A percentile compares a stretch with the other conserved stretches of the same genome.
Evolutionary conservation across 2,797 vertebrate species (phyloP).

Genomic region (Enteromius afrohamiltoni): DNA sequence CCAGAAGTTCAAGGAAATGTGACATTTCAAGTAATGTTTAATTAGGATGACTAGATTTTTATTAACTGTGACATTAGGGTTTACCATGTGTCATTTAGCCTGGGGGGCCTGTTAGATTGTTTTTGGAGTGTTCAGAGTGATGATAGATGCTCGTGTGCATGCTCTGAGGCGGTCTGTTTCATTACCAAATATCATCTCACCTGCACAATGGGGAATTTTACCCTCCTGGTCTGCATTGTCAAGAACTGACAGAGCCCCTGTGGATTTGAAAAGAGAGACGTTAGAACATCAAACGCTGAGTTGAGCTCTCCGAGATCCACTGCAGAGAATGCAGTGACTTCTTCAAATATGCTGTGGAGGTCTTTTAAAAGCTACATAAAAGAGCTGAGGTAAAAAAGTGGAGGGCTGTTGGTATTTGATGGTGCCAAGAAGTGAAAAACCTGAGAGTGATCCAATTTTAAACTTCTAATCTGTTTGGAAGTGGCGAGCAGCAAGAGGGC

Average conservation of each 20-base stretch:
- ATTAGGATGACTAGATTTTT: conserved; percentile 18
- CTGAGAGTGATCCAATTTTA: conserved; percentile 21
- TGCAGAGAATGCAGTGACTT: conserved; percentile 52
- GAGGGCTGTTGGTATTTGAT: conserved; percentile 18
- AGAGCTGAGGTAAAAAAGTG: conserved; percentile 20
- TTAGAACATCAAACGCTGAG: conserved; percentile 52
- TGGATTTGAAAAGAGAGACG: conserved; percentile 53
- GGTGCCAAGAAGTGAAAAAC: conserved; percentile 16
- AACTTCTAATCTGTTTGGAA: conserved; percentile 43
- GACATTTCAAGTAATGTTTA: background rate
- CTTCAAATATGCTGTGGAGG: conserved; percentile 47
- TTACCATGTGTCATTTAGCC: background rate
- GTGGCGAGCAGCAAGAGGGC: background rate
- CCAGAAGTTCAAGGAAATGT: conserved; percentile 6
- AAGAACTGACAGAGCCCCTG: conserved; percentile 55
- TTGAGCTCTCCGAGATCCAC: conserved; percentile 37
- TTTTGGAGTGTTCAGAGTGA: conserved; percentile 40
- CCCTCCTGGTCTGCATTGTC: conserved; percentile 59
- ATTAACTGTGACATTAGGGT: background rate
- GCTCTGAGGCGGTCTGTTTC: conserved; percentile 28
- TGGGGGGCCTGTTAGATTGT: conserved; percentile 22
- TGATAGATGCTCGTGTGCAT: conserved; percentile 15
- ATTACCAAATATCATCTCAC: conserved; percentile 51
- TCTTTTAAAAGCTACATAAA: conserved; percentile 44
- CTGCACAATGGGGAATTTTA: conserved; percentile 55